Conservation (phyloP, 2,113 vertebrate genomes). For the Myrmecobius fasciatus region DNA sequence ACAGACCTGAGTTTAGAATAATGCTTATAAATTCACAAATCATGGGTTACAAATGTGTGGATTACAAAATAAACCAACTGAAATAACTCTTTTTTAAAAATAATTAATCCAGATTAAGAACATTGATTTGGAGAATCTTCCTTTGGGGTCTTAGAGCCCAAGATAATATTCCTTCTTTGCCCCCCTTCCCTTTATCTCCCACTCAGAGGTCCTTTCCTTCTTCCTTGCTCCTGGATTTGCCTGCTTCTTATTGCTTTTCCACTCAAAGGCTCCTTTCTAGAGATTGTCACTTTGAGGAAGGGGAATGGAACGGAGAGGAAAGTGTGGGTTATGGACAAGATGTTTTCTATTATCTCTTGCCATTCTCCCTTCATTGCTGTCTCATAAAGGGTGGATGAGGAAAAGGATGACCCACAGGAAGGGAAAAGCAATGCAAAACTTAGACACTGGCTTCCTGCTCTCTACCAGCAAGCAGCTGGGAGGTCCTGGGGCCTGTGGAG, state of each 20-base stretch:
- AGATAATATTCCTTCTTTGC: not conserved
- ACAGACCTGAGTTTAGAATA: not conserved
- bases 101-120: not conserved
- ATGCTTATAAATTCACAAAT: not conserved
- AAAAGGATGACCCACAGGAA: not conserved
- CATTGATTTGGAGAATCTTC: not conserved
- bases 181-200: not conserved
- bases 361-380: not conserved
- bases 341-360: not conserved
- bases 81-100: not conserved
- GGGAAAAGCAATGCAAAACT: not conserved
- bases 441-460: not conserved
- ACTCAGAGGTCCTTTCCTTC: not conserved
- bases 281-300: not conserved
- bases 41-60: not conserved
- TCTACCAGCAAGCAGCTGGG: not conserved
- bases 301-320: not conserved
- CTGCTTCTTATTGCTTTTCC: not conserved
- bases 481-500: not conserved
- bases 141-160: not conserved
- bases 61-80: not conserved
- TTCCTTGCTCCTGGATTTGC: not conserved
- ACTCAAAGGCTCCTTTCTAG: not conserved
- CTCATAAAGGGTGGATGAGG: not conserved
- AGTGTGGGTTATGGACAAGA: not conserved